phyloP scores from a whole-genome alignment of 2,797 vertebrate species.

The Borostomias antarcticus region DNA sequence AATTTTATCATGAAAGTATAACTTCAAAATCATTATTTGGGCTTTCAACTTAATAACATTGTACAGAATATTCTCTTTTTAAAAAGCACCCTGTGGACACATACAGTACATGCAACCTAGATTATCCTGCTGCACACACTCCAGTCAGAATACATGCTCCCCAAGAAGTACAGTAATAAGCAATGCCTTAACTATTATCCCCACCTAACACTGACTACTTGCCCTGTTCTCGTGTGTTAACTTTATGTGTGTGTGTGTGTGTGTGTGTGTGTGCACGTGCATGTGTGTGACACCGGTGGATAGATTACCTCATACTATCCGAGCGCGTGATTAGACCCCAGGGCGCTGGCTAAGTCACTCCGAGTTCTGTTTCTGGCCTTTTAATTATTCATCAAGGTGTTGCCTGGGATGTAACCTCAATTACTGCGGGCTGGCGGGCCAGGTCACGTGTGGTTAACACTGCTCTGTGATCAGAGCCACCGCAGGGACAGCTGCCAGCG shows the following conservation, averaged over 20 bases:
- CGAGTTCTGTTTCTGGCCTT: slow-evolving; percentile 71
- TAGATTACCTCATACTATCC: slow-evolving; percentile 71
- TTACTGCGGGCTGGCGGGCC: slow-evolving; percentile 71
- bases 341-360: slow-evolving; percentile 64
- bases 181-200: slow-evolving; percentile 59
- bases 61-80: slow-evolving; percentile 21
- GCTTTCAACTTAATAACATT: slow-evolving; percentile 18
- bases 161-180: slow-evolving; percentile 59
- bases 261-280: slow-evolving; percentile 28
- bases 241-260: slow-evolving; percentile 32
- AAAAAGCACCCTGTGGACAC: neutral
- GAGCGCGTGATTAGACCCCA: slow-evolving; percentile 69
- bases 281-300: slow-evolving; percentile 59
- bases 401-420: slow-evolving; percentile 73
- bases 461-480: slow-evolving; percentile 61
- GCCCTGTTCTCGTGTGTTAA: slow-evolving; percentile 58
- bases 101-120: neutral
- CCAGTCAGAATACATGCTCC: slow-evolving; percentile 57
- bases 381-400: slow-evolving; percentile 77
- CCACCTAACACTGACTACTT: slow-evolving; percentile 67
- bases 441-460: slow-evolving; percentile 68
- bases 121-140: slow-evolving; percentile 6
- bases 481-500: slow-evolving; percentile 64
- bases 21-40: slow-evolving; percentile 13
- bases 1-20: neutral